Conservation (phyloP, 1,140 invertebrate species). For the Cylas formicarius region DNA sequence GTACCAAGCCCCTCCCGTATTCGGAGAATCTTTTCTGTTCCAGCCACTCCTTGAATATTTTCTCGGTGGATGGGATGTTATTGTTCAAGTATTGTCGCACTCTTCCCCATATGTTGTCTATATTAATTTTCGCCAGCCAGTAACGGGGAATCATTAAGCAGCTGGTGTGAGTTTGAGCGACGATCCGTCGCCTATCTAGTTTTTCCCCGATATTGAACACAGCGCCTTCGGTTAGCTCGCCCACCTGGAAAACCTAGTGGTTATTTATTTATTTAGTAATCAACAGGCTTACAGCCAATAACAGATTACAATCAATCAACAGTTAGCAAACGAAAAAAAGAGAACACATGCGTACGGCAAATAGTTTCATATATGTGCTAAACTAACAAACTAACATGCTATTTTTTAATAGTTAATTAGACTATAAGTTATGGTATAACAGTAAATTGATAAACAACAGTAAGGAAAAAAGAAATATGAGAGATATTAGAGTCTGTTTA, state of each 20-base stretch:
- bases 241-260: conserved; percentile 14
- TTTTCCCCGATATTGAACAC: conserved; percentile 51
- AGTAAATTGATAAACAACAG: too few species aligned
- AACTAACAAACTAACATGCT: too few species aligned
- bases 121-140: conserved; percentile 54
- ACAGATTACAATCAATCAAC: too few species aligned
- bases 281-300: too few species aligned
- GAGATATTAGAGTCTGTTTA: too few species aligned
- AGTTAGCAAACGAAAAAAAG: too few species aligned
- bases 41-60: conserved; percentile 49
- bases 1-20: conserved; percentile 46
- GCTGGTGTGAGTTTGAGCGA: conserved; percentile 47
- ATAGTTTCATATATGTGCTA: too few species aligned
- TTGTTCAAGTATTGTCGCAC: conserved; percentile 53
- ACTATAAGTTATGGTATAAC: too few species aligned
- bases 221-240: conserved; percentile 28
- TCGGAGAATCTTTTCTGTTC: conserved; percentile 48
- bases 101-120: conserved; percentile 55
- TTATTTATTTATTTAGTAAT: too few species aligned
- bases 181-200: conserved; percentile 52
- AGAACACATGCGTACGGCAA: too few species aligned
- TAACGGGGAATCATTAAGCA: conserved; percentile 56
- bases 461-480: too few species aligned
- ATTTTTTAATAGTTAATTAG: too few species aligned
- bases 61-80: conserved; percentile 50